These are phyloP conservation scores for Sylvilagus floridanus DNA, from an alignment of 2,797 vertebrate species.

Conservation along the genomic window DNA sequence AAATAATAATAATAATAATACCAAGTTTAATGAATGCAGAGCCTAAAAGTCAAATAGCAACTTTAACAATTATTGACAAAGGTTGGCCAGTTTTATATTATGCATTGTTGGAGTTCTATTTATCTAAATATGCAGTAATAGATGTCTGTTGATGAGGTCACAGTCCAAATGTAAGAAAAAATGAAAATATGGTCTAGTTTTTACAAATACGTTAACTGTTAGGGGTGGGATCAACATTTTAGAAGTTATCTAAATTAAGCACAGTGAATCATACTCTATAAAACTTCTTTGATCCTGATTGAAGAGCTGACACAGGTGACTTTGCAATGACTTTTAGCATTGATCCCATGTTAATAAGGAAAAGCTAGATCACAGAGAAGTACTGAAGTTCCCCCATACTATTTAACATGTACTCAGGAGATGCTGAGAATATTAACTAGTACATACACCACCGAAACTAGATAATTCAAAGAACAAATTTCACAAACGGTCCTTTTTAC, in stretches of 20 bases:
- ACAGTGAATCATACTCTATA: constrained; percentile 17
- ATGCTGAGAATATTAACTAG: not conserved
- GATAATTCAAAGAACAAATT: constrained; percentile 54
- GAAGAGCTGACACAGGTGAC: constrained; percentile 4
- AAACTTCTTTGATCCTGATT: not conserved
- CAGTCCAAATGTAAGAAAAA: constrained; percentile 6
- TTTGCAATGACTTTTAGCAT: not conserved
- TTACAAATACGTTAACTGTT: constrained; percentile 3
- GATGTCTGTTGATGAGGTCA: not conserved
- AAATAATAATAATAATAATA: constrained; percentile 44
- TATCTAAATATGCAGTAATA: not conserved
- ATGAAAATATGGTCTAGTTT: constrained; percentile 13
- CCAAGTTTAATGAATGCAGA: constrained; percentile 36
- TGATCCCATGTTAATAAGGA: not conserved
- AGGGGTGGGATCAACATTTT: not conserved
- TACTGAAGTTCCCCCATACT: not conserved
- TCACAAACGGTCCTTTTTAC: not conserved
- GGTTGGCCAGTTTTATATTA: not conserved
- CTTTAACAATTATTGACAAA: constrained; percentile 44
- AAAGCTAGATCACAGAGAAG: constrained; percentile 39
- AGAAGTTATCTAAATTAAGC: constrained; percentile 45
- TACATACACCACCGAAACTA: not conserved
- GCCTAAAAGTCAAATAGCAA: not conserved
- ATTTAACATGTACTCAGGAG: constrained; percentile 28
- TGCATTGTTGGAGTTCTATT: not conserved